phyloP scores from a whole-genome alignment of 37 sponge, comb jelly and placozoan species.

The Chondrilla cf. caribensis region DNA sequence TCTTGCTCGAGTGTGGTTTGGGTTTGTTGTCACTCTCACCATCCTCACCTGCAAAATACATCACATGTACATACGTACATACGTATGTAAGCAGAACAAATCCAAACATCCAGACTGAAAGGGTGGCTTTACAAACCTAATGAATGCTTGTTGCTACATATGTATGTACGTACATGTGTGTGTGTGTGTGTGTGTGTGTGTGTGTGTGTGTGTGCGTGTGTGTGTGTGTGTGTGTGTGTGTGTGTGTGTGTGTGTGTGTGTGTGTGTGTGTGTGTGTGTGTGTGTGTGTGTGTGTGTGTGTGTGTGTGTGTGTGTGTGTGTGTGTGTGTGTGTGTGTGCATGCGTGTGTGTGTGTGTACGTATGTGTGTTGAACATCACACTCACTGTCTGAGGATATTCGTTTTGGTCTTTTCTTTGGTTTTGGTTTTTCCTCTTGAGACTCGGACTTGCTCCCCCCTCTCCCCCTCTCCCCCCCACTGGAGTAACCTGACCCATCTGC shows the following conservation, averaged over 20 bases:
- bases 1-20: too few species aligned
- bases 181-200: not conserved
- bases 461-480: slow-evolving; percentile 23
- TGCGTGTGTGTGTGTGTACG: not conserved
- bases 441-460: not conserved
- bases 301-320: not conserved
- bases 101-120: not conserved
- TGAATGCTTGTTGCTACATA: not conserved
- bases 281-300: not conserved
- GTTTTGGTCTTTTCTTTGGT: not conserved
- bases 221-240: not conserved
- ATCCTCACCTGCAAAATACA: not conserved
- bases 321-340: not conserved
- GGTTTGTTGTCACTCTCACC: not conserved
- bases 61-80: slow-evolving; percentile 5
- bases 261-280: not conserved
- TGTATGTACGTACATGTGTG: not conserved
- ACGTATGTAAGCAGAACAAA: not conserved
- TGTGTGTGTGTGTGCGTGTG: not conserved
- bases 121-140: not conserved
- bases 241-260: not conserved
- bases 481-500: not conserved
- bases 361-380: not conserved
- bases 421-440: not conserved
- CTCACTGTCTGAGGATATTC: not conserved